Evolutionary conservation across 2,888 invertebrate genomes (phyloP), one percentile per base, ranked within the genome.

Genomic region (Meiosimyza decipiens): DNA sequence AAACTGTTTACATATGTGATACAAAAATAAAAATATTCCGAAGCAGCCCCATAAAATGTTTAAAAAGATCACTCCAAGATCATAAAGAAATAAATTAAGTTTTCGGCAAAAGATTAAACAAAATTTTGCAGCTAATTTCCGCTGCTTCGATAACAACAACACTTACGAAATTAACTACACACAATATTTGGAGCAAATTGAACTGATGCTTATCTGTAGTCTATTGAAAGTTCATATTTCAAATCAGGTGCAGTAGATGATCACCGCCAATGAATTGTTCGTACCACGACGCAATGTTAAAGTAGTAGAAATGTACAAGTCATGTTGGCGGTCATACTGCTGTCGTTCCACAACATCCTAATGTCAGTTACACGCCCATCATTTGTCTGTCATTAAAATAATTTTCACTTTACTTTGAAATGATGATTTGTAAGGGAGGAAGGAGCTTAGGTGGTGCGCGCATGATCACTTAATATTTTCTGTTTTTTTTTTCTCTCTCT

Each of bases 301-400:
- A 40, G 40, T 9, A 40, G 9, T 9, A 40, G 40, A 40, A 40
- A 40, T 40, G 16, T 47, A 9, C 63, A 13, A 18, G 47, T 66
- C 66, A 54, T 40, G 52, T 40, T 63, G 63, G 33, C 33, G 16
- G 18, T 11, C 28, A 16, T 16, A 16, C n/a, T 7, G 33, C 40
- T 62, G n/a, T 33, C n/a, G 47, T 18, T 28, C 16, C 12, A 59
- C 16, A 22, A 54, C 13, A 51, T 28, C 28, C 62, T 47, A 47
- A 51, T 52, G 54, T 62, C 63, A 70, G 6, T 62, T 51, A 40
- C 70, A 70, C 70, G 70, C 70, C 70, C 63, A 70, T 70, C 70
- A 70, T 70, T 70, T 70, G 70, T 70, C 70, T 63, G 62, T 70
- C 70, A 70, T 70, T 70, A 62, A 63, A 68, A 50, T 50, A 57